Evolutionary conservation across 2,113 vertebrate genomes (phyloP), one percentile per base, ranked within the genome.

Genomic region (Ammospiza caudacuta): DNA sequence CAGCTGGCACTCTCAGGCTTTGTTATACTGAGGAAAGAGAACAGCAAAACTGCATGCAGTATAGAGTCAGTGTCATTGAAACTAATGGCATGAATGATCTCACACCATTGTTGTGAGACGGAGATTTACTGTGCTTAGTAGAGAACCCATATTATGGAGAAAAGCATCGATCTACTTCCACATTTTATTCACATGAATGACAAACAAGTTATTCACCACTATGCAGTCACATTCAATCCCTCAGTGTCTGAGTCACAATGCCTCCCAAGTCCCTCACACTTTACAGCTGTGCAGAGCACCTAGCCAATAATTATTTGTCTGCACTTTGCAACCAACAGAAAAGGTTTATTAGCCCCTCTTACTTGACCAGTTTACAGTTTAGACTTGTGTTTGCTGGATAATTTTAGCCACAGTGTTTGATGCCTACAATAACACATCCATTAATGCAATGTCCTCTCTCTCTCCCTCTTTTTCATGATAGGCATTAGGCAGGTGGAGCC

Each of bases 151-250:
- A 97, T 94, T 97, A 96, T 97, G 94, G 92, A 94, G 96, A 93
- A 95, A 97, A 97, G 94, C 96, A 97, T 96, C 92, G 94, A 97
- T 97, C 96, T 97, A 96, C 96, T 97, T 97, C 96, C 95, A 97
- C 95, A 92, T 97, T 96, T 96, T 95, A 94, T 97, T 97, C 96
- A 96, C 96, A 94, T 94, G 87, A 96, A 87, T 43, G 94, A 97
- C 96, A 97, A 96, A 96, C 94, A 96, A 89, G 92, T 95, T 97
- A 97, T 97, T 97, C 96, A 96, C 62, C 39, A 39, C 92, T 95
- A 31, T 94, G 94, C 83, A 59, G 92, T 66, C 83, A 47, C 96
- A 95, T 97, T 96, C 91, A 97, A 79, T 89, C 55, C 77, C 91
- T 85, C 17, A 96, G 94, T 96, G 92, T 96, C 77, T 78, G 55